phyloP scores from a whole-genome alignment of 2,113 vertebrate species.

The Holacanthus passer region DNA sequence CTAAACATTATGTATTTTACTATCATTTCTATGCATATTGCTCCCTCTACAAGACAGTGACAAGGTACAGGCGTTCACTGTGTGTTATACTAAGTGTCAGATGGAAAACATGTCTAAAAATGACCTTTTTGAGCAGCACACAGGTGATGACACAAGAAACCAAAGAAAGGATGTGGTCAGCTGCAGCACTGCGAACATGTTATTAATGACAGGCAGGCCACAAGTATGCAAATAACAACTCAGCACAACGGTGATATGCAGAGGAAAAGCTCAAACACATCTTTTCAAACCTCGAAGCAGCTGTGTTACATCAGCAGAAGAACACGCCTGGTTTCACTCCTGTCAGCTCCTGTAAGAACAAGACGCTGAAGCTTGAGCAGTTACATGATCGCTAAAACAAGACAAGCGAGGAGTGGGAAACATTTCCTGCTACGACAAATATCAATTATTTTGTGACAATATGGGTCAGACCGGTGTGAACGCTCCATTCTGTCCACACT shows the following conservation, averaged over 20 bases:
- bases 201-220: conserved; percentile 6
- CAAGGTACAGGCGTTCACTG: background rate
- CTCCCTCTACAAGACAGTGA: background rate
- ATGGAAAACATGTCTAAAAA: background rate
- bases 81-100: background rate
- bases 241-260: conserved; percentile 11
- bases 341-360: conserved; percentile 18
- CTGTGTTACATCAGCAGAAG: conserved; percentile 45
- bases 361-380: conserved; percentile 5
- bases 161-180: background rate
- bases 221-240: conserved; percentile 28
- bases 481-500: background rate
- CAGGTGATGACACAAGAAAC: background rate
- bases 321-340: conserved; percentile 43
- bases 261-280: conserved; percentile 1
- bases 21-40: background rate
- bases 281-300: conserved; percentile 31
- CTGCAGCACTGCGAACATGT: conserved; percentile 2
- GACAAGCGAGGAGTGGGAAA: conserved; percentile 12
- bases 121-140: background rate
- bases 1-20: conserved; percentile 6
- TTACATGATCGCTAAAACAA: conserved; percentile 14
- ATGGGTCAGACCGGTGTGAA: background rate
- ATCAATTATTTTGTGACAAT: conserved; percentile 3
- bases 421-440: background rate